Evolutionary conservation across 2,113 vertebrate species (phyloP).

Genomic region (Collichthys lucidus): DNA sequence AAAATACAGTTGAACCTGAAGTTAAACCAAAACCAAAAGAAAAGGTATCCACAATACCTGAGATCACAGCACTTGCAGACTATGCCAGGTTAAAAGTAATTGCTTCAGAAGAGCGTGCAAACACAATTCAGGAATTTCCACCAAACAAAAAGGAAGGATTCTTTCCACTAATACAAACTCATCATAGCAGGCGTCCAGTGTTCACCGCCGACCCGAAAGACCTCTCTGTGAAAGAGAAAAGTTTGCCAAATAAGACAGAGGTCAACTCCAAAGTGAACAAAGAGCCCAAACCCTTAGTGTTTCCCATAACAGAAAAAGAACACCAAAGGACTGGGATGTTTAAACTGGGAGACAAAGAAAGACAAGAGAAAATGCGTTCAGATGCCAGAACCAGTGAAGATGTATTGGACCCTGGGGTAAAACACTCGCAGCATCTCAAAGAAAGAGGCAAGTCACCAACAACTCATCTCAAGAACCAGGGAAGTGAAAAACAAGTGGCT

Average conservation of each 20-base stretch:
- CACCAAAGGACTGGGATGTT: conserved; percentile 80
- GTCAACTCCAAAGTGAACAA: conserved; percentile 59
- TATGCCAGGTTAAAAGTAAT: conserved; percentile 82
- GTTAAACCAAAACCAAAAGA: conserved; percentile 69
- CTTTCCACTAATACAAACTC: conserved; percentile 76
- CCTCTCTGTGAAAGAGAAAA: conserved; percentile 50
- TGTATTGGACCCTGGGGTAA: conserved; percentile 2
- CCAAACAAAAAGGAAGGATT: conserved; percentile 80
- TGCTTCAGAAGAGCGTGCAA: conserved; percentile 69
- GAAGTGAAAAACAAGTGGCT: conserved; percentile 10
- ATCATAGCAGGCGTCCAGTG: conserved; percentile 74
- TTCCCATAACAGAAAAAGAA: conserved; percentile 76
- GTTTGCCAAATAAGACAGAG: conserved; percentile 64
- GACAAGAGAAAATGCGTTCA: conserved; percentile 47
- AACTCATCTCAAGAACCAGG: conserved; percentile 19
- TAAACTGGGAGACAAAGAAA: conserved; percentile 75
- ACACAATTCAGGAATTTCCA: conserved; percentile 68
- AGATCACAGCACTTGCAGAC: conserved; percentile 80
- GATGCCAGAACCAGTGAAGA: conserved; percentile 33
- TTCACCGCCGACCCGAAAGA: conserved; percentile 66
- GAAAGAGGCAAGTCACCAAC: conserved; percentile 11
- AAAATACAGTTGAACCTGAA: conserved; percentile 23
- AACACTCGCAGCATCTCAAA: conserved; percentile 11
- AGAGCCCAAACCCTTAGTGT: conserved; percentile 67
- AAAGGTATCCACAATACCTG: conserved; percentile 66